Conservation (phyloP, 2,888 invertebrate species). For the Cacoxenus indagator region DNA sequence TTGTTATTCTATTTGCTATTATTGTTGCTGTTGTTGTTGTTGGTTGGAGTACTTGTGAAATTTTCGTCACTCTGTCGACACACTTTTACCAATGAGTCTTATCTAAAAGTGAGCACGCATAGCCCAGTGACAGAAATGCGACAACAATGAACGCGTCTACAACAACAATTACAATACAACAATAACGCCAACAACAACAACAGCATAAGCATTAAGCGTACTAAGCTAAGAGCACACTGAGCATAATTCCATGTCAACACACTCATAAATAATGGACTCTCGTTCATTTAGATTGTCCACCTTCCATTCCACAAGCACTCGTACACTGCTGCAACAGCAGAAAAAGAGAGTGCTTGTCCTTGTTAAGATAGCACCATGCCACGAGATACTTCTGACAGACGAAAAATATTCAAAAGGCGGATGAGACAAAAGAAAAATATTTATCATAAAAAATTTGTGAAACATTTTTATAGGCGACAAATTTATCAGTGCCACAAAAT, state of each 20-base stretch:
- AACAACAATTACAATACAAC: not conserved
- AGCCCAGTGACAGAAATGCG: slow-evolving; percentile 17
- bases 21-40: not conserved
- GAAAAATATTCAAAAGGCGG: not conserved
- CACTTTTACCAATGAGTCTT: not conserved
- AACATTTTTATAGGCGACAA: slow-evolving; percentile 52
- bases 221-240: slow-evolving; percentile 43
- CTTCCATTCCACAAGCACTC: not conserved
- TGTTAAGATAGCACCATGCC: not conserved
- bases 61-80: not conserved
- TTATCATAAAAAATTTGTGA: slow-evolving; percentile 40
- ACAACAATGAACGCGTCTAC: not conserved
- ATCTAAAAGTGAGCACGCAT: slow-evolving; percentile 31
- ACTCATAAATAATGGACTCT: slow-evolving; percentile 65
- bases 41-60: no score
- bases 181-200: not conserved
- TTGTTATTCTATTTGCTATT: not conserved
- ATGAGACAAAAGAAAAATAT: slow-evolving; percentile 29
- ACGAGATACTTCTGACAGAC: not conserved
- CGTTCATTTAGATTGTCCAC: slow-evolving; percentile 5
- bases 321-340: slow-evolving; percentile 39
- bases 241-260: slow-evolving; percentile 66
- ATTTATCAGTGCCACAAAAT: slow-evolving; percentile 64
- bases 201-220: not conserved
- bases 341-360: not conserved